These are phyloP conservation scores for Speoplatyrhinus poulsoni DNA, from an alignment of 2,113 vertebrate species.

Conservation along the genomic window DNA sequence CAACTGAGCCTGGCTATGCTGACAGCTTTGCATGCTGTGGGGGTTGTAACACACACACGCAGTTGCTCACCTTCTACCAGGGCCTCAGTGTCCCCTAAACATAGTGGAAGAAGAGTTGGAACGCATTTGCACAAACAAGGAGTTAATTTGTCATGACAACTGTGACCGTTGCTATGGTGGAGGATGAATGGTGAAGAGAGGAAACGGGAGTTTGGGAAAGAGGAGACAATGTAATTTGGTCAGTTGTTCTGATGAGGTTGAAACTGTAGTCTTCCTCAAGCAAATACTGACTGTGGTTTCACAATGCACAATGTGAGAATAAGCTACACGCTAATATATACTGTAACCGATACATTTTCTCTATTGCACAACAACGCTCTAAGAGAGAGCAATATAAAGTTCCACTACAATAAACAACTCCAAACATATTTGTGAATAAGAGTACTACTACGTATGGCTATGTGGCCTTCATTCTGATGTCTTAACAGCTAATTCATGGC, in stretches of 20 bases:
- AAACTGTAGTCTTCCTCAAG: constrained; percentile 1
- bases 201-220: background rate
- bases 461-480: background rate
- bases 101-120: constrained; percentile 27
- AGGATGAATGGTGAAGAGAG: constrained; percentile 25
- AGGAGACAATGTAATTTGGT: constrained; percentile 18
- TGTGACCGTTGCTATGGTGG: constrained; percentile 26
- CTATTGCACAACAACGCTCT: too few relatives aligned
- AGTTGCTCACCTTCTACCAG: constrained; percentile 4
- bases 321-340: background rate
- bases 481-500: background rate
- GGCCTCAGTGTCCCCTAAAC: constrained; percentile 20
- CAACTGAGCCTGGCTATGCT: constrained; percentile 3
- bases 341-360: too few relatives aligned
- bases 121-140: constrained; percentile 22
- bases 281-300: background rate
- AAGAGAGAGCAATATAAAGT: too few relatives aligned
- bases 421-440: too few relatives aligned
- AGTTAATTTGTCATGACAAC: constrained; percentile 47
- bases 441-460: too few relatives aligned
- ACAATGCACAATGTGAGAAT: background rate
- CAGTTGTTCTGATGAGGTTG: constrained; percentile 1
- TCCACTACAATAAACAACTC: too few relatives aligned
- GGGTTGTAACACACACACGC: constrained; percentile 2
- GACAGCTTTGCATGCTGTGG: constrained; percentile 31